These are phyloP conservation scores for Acleris literana DNA, from an alignment of 2,888 invertebrate species.

Conservation along the genomic window DNA sequence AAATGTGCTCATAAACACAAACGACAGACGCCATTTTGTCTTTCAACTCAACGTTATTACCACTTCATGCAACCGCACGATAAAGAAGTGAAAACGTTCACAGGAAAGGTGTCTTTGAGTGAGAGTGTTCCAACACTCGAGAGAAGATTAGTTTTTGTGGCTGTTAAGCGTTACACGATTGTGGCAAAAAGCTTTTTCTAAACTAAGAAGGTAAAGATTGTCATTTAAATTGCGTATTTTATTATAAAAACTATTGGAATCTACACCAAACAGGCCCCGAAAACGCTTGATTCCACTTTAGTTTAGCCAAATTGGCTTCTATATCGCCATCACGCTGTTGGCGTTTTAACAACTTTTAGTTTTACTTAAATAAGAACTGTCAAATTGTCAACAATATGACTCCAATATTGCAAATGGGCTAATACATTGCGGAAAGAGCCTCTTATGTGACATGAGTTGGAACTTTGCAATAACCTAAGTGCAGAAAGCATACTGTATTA, in stretches of 20 bases:
- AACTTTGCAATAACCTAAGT: no score
- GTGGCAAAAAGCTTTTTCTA: constrained; percentile 19
- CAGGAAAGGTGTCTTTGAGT: constrained; percentile 61
- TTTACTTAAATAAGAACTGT: no score
- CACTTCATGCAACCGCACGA: constrained; percentile 38
- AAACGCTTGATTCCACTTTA: no score
- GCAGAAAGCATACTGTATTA: no score
- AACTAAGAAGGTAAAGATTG: constrained; percentile 1
- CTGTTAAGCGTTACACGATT: constrained; percentile 17
- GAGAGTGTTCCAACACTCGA: constrained; percentile 52
- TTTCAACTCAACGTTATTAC: constrained; percentile 8
- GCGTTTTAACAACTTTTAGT: no score
- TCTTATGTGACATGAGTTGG: no score
- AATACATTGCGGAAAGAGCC: no score
- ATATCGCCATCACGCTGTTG: no score
- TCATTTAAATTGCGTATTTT: neutral
- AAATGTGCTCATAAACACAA: neutral
- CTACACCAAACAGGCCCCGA: no score
- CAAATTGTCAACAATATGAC: no score
- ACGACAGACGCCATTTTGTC: neutral
- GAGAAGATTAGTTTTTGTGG: constrained; percentile 28
- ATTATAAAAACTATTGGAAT: neutral
- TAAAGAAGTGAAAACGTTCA: constrained; percentile 69
- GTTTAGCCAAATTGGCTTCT: no score
- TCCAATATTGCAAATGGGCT: no score